Evolutionary conservation across 2,797 vertebrate species (phyloP).

Genomic region (Dendrocincla tyrannina): DNA sequence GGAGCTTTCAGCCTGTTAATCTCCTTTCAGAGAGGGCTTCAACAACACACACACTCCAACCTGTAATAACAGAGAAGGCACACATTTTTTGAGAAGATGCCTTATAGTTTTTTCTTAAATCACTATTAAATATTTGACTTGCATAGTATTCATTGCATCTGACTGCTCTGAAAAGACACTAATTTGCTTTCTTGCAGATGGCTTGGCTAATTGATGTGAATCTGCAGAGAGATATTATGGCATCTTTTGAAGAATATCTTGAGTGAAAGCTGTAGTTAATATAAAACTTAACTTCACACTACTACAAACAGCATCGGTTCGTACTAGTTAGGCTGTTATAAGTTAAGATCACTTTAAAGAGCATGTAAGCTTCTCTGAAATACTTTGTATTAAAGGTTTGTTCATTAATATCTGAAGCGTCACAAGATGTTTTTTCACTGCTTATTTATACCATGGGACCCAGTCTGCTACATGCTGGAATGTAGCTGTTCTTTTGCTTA

Average conservation of each 20-base stretch:
- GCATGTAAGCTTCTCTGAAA: background rate
- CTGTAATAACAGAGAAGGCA: background rate
- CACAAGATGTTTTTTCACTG: background rate
- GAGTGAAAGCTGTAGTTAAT: constrained; percentile 62
- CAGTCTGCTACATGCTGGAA: background rate
- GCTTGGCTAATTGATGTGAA: constrained; percentile 85
- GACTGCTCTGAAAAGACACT: background rate
- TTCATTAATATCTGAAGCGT: background rate
- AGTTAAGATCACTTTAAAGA: background rate
- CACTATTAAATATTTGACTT: background rate
- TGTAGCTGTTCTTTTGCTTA: background rate
- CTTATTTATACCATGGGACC: background rate
- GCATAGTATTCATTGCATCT: background rate
- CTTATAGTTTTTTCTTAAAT: background rate
- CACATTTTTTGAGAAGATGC: background rate
- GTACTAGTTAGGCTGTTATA: background rate
- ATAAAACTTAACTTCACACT: background rate
- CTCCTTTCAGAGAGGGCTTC: background rate
- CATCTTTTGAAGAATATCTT: constrained; percentile 89
- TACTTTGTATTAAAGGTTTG: background rate
- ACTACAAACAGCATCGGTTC: background rate
- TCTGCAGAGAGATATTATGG: constrained; percentile 89
- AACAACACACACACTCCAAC: background rate
- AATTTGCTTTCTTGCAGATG: constrained; percentile 78
- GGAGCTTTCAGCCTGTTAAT: background rate